Conservation (phyloP, 2,888 invertebrate species). For the Ephialtes manifestator region DNA sequence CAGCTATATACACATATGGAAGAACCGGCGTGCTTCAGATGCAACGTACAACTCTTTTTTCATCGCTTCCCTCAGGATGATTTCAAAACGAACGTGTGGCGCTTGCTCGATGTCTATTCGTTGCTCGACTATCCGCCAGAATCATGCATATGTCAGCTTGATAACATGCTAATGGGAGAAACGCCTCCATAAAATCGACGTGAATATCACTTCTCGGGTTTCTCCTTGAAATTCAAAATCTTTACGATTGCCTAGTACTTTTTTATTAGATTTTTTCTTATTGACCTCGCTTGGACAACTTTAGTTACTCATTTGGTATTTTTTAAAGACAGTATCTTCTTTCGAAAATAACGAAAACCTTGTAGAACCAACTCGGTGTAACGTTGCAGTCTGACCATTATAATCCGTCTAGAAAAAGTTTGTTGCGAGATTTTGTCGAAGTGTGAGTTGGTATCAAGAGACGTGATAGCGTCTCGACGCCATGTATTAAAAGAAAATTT, state of each 20-base stretch:
- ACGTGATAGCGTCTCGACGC: too few relatives aligned
- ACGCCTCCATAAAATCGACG: neutral
- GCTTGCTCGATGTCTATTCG: slow-evolving; percentile 5
- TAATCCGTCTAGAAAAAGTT: too few relatives aligned
- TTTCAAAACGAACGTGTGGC: slow-evolving; percentile 20
- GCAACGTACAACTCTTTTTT: neutral
- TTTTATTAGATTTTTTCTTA: neutral
- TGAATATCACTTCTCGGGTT: slow-evolving; percentile 6
- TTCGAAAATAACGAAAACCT: too few relatives aligned
- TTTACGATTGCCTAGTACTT: too few relatives aligned
- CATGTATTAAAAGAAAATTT: too few relatives aligned
- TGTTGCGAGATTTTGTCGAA: too few relatives aligned
- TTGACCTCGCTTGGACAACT: neutral
- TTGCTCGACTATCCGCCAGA: neutral
- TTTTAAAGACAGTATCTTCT: too few relatives aligned
- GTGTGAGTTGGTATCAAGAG: too few relatives aligned
- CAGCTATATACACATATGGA: neutral
- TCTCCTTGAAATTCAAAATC: neutral
- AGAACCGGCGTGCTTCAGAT: slow-evolving; percentile 5
- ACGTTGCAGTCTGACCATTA: too few relatives aligned
- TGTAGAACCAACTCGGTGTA: too few relatives aligned
- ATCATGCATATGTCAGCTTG: neutral
- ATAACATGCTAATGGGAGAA: slow-evolving; percentile 7
- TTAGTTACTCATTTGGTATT: neutral
- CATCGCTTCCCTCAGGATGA: neutral